These are phyloP conservation scores for Microcebus tavaratra DNA, from an alignment of 2,113 vertebrate genomes.

Conservation along the genomic window DNA sequence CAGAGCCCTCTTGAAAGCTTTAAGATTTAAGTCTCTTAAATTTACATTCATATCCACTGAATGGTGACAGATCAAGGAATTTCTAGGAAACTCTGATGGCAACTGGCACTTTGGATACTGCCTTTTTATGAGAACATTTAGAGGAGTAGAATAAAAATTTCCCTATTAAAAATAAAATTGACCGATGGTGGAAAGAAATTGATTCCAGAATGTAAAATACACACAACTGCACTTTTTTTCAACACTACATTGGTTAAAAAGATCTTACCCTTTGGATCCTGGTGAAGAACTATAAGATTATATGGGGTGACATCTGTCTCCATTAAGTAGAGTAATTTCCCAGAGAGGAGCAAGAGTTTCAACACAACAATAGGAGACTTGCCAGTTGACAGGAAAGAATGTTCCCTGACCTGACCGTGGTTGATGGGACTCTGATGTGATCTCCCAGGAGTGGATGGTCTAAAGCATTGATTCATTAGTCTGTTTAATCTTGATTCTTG, in stretches of 20 bases:
- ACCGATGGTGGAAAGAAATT: neutral
- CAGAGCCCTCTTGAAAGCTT: slow-evolving; percentile 65
- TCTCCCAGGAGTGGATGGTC: slow-evolving; percentile 75
- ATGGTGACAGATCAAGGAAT: slow-evolving; percentile 69
- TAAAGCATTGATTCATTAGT: slow-evolving; percentile 83
- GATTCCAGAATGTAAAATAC: slow-evolving; percentile 54
- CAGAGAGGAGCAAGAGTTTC: slow-evolving; percentile 67
- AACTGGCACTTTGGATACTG: neutral
- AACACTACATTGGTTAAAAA: slow-evolving; percentile 29
- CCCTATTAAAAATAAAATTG: slow-evolving; percentile 60
- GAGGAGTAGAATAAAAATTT: slow-evolving; percentile 52
- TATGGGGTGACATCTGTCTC: slow-evolving; percentile 75
- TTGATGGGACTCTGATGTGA: slow-evolving; percentile 76
- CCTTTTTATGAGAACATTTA: neutral
- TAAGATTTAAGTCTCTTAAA: slow-evolving; percentile 52
- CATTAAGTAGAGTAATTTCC: slow-evolving; percentile 65
- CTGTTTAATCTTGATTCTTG: slow-evolving; percentile 82
- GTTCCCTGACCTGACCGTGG: slow-evolving; percentile 77
- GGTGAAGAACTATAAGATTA: slow-evolving; percentile 18
- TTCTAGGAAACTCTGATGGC: slow-evolving; percentile 47
- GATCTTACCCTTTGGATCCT: slow-evolving; percentile 43
- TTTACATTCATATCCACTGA: slow-evolving; percentile 56
- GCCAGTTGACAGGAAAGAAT: slow-evolving; percentile 75
- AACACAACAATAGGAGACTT: slow-evolving; percentile 62
- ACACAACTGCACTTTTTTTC: neutral